A percentile compares a stretch with the other conserved stretches of the same genome.
phyloP scores from a whole-genome alignment of 1,140 invertebrate species.

The Eurosta solidaginis region DNA sequence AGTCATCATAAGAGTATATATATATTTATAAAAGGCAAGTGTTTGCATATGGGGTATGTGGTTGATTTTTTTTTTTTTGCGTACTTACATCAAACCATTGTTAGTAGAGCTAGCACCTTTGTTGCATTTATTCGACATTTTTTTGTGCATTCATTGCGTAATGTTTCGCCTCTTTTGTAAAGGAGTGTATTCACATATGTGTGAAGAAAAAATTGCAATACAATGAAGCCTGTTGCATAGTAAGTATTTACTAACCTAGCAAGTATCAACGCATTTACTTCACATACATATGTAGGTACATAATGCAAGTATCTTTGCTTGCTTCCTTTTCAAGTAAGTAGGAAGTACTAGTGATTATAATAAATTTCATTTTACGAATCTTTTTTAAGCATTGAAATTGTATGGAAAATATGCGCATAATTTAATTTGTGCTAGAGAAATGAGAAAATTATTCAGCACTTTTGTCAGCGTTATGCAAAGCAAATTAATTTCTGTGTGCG shows the following conservation, averaged over 20 bases:
- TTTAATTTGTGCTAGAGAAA: neutral
- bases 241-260: too few relatives aligned
- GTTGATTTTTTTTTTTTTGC: too few relatives aligned
- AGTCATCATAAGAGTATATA: neutral
- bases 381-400: constrained; percentile 6
- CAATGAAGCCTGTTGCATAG: neutral
- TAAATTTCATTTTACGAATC: neutral
- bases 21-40: neutral
- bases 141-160: neutral
- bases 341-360: constrained; percentile 7
- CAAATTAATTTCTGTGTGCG: neutral
- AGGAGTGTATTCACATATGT: neutral
- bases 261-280: neutral
- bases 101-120: neutral
- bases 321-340: neutral
- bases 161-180: neutral
- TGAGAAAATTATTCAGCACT: neutral
- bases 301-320: too few relatives aligned
- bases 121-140: neutral
- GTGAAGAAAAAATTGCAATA: neutral
- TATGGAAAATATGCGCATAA: constrained; percentile 26
- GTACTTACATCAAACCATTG: neutral
- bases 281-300: too few relatives aligned
- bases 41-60: too few relatives aligned
- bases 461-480: neutral